phyloP scores from a whole-genome alignment of 2,113 vertebrate species.

The Baryphthengus martii region DNA sequence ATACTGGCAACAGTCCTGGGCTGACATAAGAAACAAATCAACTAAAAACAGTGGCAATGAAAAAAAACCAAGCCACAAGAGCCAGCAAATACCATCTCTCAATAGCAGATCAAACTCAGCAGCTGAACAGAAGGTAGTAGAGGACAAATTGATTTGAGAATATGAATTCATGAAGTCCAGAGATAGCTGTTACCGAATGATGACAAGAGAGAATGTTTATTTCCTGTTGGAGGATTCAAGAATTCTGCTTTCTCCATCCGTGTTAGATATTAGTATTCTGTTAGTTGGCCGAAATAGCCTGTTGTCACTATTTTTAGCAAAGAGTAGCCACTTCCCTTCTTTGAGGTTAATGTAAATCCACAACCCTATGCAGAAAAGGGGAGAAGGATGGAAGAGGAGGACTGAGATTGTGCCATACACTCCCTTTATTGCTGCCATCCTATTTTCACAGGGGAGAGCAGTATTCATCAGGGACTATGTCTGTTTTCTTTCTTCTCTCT shows the following conservation, averaged over 20 bases:
- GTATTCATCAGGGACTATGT: neutral
- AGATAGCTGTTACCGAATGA: neutral
- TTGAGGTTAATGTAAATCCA: neutral
- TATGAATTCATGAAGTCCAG: neutral
- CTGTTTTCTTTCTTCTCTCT: neutral
- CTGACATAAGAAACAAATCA: neutral
- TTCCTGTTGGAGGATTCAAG: neutral
- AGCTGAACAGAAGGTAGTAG: conserved; percentile 1
- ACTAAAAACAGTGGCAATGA: neutral
- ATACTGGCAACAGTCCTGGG: neutral
- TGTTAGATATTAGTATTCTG: neutral
- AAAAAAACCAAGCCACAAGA: neutral
- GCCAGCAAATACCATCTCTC: neutral
- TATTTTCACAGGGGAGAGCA: neutral
- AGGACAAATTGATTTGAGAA: neutral
- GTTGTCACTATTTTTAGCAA: neutral
- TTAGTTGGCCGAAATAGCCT: neutral
- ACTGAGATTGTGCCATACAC: neutral
- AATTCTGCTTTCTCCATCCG: neutral
- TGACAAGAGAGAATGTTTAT: neutral
- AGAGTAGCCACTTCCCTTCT: neutral
- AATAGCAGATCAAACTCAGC: neutral
- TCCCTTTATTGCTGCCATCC: neutral
- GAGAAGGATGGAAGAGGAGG: neutral
- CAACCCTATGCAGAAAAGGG: neutral